Percentiles rank a stretch among this genome's conserved stretches.
Evolutionary conservation across 2,888 invertebrate genomes (phyloP).

Genomic region (Trissolcus japonicus): DNA sequence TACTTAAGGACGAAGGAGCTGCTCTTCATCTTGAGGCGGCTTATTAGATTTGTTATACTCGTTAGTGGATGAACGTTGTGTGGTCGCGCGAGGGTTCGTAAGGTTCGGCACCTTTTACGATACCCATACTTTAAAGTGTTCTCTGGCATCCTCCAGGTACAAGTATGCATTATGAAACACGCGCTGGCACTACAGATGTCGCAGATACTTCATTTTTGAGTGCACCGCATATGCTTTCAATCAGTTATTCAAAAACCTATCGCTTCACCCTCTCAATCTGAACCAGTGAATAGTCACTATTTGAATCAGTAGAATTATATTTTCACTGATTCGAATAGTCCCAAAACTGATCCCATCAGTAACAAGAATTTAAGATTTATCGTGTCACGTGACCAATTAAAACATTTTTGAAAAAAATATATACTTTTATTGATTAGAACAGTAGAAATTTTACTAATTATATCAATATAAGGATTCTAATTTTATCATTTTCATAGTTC

Average conservation of each 20-base stretch:
- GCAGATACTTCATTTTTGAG: slow-evolving; percentile 65
- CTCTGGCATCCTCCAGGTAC: slow-evolving; percentile 56
- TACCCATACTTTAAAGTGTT: slow-evolving; percentile 52
- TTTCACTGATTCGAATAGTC: too few species aligned
- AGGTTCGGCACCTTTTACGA: slow-evolving; percentile 59
- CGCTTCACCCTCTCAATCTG: too few species aligned
- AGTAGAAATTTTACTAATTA: too few species aligned
- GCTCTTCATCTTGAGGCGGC: slow-evolving; percentile 46
- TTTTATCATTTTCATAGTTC: too few species aligned
- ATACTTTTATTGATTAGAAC: too few species aligned
- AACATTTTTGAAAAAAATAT: too few species aligned
- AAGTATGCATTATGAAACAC: slow-evolving; percentile 75
- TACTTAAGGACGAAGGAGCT: slow-evolving; percentile 52
- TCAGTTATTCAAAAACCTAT: slow-evolving; percentile 66
- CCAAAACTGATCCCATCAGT: too few species aligned
- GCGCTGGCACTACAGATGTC: slow-evolving; percentile 74
- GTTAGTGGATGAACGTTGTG: slow-evolving; percentile 57
- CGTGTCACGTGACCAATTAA: too few species aligned
- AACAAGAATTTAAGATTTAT: too few species aligned
- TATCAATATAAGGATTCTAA: too few species aligned
- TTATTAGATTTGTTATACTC: slow-evolving; percentile 52
- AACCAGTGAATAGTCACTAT: too few species aligned
- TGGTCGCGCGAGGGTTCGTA: slow-evolving; percentile 61
- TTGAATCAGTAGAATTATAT: too few species aligned
- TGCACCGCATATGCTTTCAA: slow-evolving; percentile 71